These are phyloP conservation scores for Remorina albescens DNA, from an alignment of 2,797 vertebrate species.

Conservation along the genomic window DNA sequence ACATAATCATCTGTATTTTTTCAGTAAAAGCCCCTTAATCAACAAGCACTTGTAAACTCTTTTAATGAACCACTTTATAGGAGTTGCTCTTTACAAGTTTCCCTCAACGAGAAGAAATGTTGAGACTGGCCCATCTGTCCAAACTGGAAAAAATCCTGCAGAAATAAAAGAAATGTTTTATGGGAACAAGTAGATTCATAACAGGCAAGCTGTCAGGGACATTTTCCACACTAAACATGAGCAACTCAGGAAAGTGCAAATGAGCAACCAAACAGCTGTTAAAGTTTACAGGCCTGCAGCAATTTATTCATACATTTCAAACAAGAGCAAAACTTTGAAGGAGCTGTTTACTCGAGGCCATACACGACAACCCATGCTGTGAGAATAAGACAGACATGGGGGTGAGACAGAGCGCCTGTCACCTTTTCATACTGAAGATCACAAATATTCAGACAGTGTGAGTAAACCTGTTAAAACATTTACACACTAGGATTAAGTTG, in stretches of 20 bases:
- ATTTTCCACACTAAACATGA: slow-evolving; percentile 77
- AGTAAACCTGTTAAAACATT: slow-evolving; percentile 74
- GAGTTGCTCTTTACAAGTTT: slow-evolving; percentile 72
- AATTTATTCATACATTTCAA: slow-evolving; percentile 65
- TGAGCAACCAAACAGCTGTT: slow-evolving; percentile 79
- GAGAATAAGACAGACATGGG: slow-evolving; percentile 49
- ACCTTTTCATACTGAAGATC: slow-evolving; percentile 62
- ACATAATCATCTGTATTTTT: slow-evolving; percentile 70
- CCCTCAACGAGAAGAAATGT: slow-evolving; percentile 68
- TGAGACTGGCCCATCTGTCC: slow-evolving; percentile 40
- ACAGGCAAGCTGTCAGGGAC: slow-evolving; percentile 70
- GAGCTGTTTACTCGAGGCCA: slow-evolving; percentile 71
- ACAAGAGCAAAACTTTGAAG: slow-evolving; percentile 67
- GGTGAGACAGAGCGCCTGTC: slow-evolving; percentile 49
- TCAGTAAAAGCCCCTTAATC: slow-evolving; percentile 71
- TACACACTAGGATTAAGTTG: slow-evolving; percentile 65
- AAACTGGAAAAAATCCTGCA: slow-evolving; percentile 50
- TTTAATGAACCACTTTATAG: slow-evolving; percentile 78
- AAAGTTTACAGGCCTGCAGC: slow-evolving; percentile 74
- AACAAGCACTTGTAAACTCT: slow-evolving; percentile 68
- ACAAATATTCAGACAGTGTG: slow-evolving; percentile 65
- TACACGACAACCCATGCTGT: slow-evolving; percentile 49
- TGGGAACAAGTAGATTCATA: slow-evolving; percentile 75
- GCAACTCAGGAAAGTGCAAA: slow-evolving; percentile 72
- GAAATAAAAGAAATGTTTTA: slow-evolving; percentile 73